Evolutionary conservation across 2,888 invertebrate genomes (phyloP).

Genomic region (Mythimna lalbum): DNA sequence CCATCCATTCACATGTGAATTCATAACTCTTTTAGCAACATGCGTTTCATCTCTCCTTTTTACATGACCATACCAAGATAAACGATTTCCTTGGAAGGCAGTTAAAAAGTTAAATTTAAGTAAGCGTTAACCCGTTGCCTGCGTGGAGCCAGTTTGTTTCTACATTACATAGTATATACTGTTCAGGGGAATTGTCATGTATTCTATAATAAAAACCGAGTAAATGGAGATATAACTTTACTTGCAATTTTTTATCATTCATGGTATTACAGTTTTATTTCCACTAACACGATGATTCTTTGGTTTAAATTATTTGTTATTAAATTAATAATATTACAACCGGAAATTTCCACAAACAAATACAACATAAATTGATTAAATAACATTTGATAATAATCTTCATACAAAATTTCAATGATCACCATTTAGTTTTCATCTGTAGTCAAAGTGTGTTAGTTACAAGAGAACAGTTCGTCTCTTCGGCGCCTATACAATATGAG

Average conservation of each 20-base stretch:
- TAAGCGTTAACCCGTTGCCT: background rate
- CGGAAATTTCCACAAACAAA: constrained; percentile 11
- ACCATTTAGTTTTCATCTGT: constrained; percentile 7
- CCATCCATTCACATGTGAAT: no score
- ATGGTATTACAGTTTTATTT: constrained; percentile 44
- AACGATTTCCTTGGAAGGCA: no score
- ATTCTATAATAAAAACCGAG: constrained; percentile 11
- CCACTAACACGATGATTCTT: constrained; percentile 59
- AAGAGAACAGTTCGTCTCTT: background rate
- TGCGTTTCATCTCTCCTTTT: no score
- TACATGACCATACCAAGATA: no score
- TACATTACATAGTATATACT: background rate
- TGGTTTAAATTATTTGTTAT: constrained; percentile 50
- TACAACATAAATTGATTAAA: constrained; percentile 6
- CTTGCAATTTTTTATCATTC: constrained; percentile 38
- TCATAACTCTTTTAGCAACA: no score
- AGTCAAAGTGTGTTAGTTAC: constrained; percentile 9
- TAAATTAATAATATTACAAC: constrained; percentile 17
- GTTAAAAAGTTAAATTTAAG: no score
- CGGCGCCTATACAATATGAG: constrained; percentile 23
- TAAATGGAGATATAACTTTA: constrained; percentile 40
- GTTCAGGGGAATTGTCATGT: background rate
- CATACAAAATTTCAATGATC: constrained; percentile 12
- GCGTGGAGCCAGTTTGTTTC: background rate
- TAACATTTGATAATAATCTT: constrained; percentile 15